Evolutionary conservation across 2,797 vertebrate species (phyloP).

Genomic region (Crax fasciolata): DNA sequence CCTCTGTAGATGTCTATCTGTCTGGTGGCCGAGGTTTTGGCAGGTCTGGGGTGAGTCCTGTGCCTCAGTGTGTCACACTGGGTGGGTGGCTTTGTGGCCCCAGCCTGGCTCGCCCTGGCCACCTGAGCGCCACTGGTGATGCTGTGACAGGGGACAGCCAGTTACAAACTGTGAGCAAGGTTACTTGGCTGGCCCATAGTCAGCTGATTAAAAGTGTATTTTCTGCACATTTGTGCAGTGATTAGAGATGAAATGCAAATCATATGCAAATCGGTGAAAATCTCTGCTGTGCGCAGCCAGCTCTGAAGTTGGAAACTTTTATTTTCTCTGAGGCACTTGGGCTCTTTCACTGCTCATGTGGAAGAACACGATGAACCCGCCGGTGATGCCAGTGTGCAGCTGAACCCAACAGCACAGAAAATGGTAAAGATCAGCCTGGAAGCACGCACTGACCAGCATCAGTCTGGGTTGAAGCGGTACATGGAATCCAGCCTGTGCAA

Average conservation of each 20-base stretch:
- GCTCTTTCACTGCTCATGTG: not conserved
- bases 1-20: not conserved
- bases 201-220: constrained; percentile 29
- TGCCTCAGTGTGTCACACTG: not conserved
- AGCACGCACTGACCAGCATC: not conserved
- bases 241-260: constrained; percentile 55
- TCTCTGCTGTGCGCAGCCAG: constrained; percentile 15
- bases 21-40: not conserved
- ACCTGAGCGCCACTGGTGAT: not conserved
- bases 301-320: not conserved
- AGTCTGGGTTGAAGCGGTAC: not conserved
- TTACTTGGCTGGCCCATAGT: constrained; percentile 42
- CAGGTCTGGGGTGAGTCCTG: not conserved
- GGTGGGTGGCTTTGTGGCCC: not conserved
- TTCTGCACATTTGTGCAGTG: not conserved
- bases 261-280: constrained; percentile 40
- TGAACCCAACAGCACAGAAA: fast-evolving
- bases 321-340: constrained; percentile 5
- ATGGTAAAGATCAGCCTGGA: not conserved
- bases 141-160: not conserved
- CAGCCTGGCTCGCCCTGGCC: not conserved
- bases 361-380: not conserved
- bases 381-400: not conserved
- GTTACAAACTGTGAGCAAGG: not conserved
- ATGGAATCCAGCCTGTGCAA: not conserved